A percentile compares a stretch with the other conserved stretches of the same genome.
phyloP scores from a whole-genome alignment of 2,113 vertebrate genomes.

The Alligator sinensis region DNA sequence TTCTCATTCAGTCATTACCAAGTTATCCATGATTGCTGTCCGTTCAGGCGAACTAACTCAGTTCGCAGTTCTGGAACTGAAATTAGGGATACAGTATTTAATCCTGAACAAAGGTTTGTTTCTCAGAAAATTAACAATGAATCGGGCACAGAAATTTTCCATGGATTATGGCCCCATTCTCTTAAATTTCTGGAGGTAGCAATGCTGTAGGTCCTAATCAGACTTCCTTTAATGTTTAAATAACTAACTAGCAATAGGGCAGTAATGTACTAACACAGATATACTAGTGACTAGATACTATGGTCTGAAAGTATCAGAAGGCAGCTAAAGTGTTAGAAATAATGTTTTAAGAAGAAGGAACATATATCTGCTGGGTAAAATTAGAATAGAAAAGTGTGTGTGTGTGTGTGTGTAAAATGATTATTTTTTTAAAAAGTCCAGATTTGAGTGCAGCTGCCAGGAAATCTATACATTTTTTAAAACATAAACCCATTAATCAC shows the following conservation, averaged over 20 bases:
- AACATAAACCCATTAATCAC: not conserved
- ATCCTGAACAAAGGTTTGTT: not conserved
- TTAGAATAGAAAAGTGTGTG: too few species aligned
- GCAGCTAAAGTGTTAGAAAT: too few species aligned
- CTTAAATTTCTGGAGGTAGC: not conserved
- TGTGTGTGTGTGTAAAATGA: not conserved
- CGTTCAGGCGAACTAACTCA: not conserved
- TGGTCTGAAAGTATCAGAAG: not conserved
- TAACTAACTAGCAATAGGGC: too few species aligned
- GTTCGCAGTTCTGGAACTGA: not conserved
- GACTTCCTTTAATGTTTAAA: not conserved
- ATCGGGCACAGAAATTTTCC: not conserved
- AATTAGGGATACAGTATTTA: not conserved
- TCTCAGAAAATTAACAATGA: not conserved
- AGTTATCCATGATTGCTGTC: not conserved
- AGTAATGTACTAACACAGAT: not conserved
- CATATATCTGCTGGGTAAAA: not conserved
- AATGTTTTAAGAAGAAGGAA: too few species aligned
- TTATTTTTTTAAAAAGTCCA: too few species aligned
- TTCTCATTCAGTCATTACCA: accelerated
- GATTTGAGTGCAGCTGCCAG: too few species aligned
- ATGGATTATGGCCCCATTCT: not conserved
- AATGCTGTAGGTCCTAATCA: not conserved
- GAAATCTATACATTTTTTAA: not conserved
- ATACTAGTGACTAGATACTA: not conserved